Percentiles rank a stretch among this genome's conserved stretches.
These are phyloP conservation scores for Pristionchus entomophagus DNA, from an alignment of 2,888 invertebrate species.

Conservation along the genomic window DNA sequence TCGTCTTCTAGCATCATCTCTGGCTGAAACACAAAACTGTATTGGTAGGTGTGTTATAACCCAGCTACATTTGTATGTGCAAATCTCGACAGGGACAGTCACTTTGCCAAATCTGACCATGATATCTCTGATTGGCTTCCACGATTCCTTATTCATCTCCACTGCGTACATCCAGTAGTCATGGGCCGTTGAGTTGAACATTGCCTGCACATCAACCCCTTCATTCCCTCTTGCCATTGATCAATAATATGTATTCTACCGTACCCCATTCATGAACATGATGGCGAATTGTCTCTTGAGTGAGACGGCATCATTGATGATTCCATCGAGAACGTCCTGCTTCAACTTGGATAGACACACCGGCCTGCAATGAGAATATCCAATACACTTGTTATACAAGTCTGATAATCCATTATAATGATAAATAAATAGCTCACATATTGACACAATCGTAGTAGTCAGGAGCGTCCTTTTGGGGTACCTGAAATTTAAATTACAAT, in stretches of 20 bases:
- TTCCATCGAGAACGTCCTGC: not conserved
- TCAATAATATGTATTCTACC: too few species aligned
- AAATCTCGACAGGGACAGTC: too few species aligned
- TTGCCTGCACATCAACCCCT: not conserved
- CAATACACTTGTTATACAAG: not conserved
- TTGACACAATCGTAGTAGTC: slow-evolving; percentile 34
- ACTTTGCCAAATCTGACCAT: too few species aligned
- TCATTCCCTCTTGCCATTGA: not conserved
- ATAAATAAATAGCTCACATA: not conserved
- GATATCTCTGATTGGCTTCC: not conserved
- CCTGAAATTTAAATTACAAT: not conserved
- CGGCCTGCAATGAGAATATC: not conserved
- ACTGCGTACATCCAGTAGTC: not conserved
- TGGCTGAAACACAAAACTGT: not conserved
- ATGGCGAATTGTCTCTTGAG: not conserved
- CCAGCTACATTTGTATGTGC: too few species aligned
- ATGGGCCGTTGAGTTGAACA: slow-evolving; percentile 44
- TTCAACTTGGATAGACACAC: not conserved
- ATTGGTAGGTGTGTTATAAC: too few species aligned
- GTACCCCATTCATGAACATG: slow-evolving; percentile 44
- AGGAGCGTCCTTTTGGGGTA: slow-evolving; percentile 1
- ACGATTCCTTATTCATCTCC: slow-evolving; percentile 21
- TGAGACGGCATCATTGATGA: not conserved
- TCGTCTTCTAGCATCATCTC: not conserved
- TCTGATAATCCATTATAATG: not conserved